Conservation (phyloP, 2,888 invertebrate genomes). For the Limnephilus auricula region DNA sequence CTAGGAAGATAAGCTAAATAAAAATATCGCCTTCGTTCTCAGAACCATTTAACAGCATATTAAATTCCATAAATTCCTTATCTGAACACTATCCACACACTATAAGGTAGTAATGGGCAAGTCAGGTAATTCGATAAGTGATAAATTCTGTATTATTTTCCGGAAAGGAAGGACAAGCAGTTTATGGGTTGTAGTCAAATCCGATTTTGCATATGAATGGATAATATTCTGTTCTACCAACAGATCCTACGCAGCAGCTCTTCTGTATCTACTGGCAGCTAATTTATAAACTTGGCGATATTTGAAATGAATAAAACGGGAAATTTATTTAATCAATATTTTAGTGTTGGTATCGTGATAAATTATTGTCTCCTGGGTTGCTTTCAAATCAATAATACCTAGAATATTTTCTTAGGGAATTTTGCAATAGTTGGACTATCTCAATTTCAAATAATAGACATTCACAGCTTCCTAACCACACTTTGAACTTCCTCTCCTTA, state of each 20-base stretch:
- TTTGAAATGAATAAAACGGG: constrained; percentile 17
- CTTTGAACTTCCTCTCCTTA: no score
- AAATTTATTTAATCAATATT: background rate
- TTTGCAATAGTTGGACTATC: background rate
- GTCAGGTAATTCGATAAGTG: constrained; percentile 25
- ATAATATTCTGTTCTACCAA: background rate
- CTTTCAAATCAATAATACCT: background rate
- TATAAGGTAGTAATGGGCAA: background rate
- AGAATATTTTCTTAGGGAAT: background rate
- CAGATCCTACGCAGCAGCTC: background rate
- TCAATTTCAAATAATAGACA: no score
- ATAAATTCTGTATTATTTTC: constrained; percentile 42
- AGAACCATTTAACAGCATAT: background rate
- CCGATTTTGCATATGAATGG: constrained; percentile 50
- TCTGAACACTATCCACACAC: background rate
- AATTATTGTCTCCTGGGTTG: background rate
- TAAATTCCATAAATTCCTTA: background rate
- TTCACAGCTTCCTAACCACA: no score
- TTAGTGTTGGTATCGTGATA: background rate
- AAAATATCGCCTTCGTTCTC: background rate
- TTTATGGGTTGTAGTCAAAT: constrained; percentile 34
- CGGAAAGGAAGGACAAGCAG: constrained; percentile 20
- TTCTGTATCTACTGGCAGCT: background rate
- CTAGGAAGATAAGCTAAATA: background rate
- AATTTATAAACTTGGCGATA: background rate